These are phyloP conservation scores for Squalus acanthias DNA, from an alignment of 2,797 vertebrate genomes.

Conservation along the genomic window DNA sequence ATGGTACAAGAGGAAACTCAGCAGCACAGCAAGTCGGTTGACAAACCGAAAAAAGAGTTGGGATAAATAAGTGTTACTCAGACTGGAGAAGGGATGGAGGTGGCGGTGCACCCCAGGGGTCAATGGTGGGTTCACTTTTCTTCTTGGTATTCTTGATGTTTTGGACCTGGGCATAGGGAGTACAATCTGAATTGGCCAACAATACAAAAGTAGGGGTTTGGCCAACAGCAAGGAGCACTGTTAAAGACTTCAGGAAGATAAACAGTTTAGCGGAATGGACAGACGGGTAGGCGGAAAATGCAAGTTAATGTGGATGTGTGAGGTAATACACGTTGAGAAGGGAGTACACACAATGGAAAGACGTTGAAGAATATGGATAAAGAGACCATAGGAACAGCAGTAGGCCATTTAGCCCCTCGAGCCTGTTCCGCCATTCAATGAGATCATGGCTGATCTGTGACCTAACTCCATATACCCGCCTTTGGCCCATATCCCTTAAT, in stretches of 20 bases:
- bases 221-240: not conserved
- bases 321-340: not conserved
- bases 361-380: not conserved
- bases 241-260: not conserved
- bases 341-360: not conserved
- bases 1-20: not conserved
- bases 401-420: not conserved
- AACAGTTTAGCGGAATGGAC: not conserved
- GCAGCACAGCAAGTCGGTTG: not conserved
- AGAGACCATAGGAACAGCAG: not conserved
- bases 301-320: not conserved
- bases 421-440: no score
- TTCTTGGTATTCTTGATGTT: not conserved
- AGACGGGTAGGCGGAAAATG: not conserved
- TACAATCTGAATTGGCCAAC: not conserved
- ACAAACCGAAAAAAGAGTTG: not conserved
- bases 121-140: not conserved
- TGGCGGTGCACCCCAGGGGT: not conserved
- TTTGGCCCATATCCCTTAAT: not conserved
- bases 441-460: not conserved
- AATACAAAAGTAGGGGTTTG: not conserved
- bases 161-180: not conserved
- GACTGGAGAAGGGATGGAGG: not conserved
- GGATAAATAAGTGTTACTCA: not conserved
- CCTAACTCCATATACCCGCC: no score